Conservation (phyloP, 2,888 invertebrate species). For the Zonitis immaculata region DNA sequence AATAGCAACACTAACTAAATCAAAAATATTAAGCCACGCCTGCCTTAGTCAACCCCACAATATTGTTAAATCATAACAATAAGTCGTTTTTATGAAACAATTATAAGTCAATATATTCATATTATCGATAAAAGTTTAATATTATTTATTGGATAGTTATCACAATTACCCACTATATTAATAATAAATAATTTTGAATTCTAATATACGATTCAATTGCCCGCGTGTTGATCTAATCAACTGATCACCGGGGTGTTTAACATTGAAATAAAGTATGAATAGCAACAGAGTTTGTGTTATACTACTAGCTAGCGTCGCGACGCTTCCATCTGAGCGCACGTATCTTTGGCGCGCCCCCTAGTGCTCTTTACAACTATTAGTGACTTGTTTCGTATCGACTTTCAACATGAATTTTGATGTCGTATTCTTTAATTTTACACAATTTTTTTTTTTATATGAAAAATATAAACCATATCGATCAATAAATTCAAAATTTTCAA, state of each 20-base stretch:
- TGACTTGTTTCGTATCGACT: slow-evolving; percentile 30
- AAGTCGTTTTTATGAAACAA: not conserved
- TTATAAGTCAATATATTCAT: not conserved
- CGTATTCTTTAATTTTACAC: slow-evolving; percentile 14
- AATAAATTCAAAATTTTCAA: too few relatives aligned
- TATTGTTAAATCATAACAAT: slow-evolving; percentile 7
- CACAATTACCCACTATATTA: not conserved
- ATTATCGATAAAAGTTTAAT: not conserved
- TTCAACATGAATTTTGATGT: slow-evolving; percentile 21
- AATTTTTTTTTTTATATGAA: slow-evolving; percentile 15
- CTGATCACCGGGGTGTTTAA: slow-evolving; percentile 7
- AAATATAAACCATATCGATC: slow-evolving; percentile 9
- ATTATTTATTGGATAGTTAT: too few relatives aligned
- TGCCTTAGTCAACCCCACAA: slow-evolving; percentile 13
- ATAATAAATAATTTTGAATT: too few relatives aligned
- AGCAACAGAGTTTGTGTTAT: slow-evolving; percentile 28
- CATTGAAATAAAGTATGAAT: slow-evolving; percentile 11
- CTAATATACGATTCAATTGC: not conserved
- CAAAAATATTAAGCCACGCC: slow-evolving; percentile 18
- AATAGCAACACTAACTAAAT: slow-evolving; percentile 7
- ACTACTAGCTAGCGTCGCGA: slow-evolving; percentile 34
- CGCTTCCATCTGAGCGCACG: slow-evolving; percentile 27
- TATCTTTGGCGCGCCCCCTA: slow-evolving; percentile 33
- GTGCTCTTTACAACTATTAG: slow-evolving; percentile 21
- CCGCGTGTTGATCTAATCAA: slow-evolving; percentile 26